Evolutionary conservation across 2,113 vertebrate species (phyloP).

Genomic region (Taurulus bubalis): DNA sequence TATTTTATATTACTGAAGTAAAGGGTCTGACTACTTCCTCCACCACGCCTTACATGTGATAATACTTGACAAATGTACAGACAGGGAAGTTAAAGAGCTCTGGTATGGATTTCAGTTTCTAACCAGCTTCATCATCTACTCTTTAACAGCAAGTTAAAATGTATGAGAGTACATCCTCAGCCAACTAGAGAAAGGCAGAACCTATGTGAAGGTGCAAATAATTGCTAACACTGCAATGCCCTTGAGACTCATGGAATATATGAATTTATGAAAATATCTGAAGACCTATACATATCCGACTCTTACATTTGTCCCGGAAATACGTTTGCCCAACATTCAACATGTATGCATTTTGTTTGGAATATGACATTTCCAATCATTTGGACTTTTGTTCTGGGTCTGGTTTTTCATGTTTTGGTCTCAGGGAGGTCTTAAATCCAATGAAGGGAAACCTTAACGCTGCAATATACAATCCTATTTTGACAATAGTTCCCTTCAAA

Average conservation of each 20-base stretch:
- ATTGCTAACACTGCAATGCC: not conserved
- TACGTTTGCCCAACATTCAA: not conserved
- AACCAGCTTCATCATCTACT: not conserved
- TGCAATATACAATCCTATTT: not conserved
- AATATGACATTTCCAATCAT: not conserved
- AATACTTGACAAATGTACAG: not conserved
- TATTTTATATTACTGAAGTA: not conserved
- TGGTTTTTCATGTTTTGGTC: not conserved
- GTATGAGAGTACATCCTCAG: not conserved
- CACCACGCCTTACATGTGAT: not conserved
- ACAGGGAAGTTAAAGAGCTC: not conserved
- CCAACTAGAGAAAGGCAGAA: not conserved
- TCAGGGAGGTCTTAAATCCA: not conserved
- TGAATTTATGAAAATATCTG: not conserved
- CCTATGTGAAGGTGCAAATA: not conserved
- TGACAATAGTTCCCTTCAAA: not conserved
- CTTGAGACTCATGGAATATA: not conserved
- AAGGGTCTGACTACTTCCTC: not conserved
- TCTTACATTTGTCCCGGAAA: not conserved
- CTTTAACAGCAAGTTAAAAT: conserved; percentile 16
- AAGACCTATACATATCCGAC: not conserved
- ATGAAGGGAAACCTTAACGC: not conserved
- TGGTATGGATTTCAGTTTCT: not conserved
- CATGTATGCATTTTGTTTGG: not conserved
- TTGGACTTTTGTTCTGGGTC: not conserved